phyloP scores from a whole-genome alignment of 2,113 vertebrate genomes.

The Machaerirhynchus nigripectus region DNA sequence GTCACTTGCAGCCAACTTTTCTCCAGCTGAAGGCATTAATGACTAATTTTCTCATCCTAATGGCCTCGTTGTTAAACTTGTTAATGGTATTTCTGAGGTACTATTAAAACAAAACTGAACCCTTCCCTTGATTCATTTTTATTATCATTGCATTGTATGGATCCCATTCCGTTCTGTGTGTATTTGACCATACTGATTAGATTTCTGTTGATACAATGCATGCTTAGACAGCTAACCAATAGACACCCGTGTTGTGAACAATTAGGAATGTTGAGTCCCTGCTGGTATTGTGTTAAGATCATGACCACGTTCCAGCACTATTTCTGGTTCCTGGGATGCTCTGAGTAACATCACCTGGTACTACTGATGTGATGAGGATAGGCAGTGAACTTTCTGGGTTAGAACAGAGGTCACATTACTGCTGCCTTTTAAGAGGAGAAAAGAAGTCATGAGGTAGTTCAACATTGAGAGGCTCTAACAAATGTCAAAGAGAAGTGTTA shows the following conservation, averaged over 20 bases:
- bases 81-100: background rate
- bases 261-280: background rate
- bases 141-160: background rate
- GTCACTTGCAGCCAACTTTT: background rate
- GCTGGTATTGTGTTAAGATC: background rate
- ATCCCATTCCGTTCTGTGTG: background rate
- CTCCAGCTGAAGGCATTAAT: background rate
- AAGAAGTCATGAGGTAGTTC: background rate
- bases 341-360: background rate
- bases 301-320: background rate
- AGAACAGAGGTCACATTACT: background rate
- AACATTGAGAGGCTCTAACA: background rate
- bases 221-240: background rate
- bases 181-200: background rate
- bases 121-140: background rate
- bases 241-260: background rate
- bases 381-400: background rate
- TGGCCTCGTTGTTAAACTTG: background rate
- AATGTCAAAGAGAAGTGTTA: background rate
- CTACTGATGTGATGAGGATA: background rate
- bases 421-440: background rate
- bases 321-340: background rate
- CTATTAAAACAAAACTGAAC: background rate
- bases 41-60: background rate
- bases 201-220: background rate